Percentiles rank a stretch among this genome's conserved stretches.
phyloP scores from a whole-genome alignment of 2,888 invertebrate species.

The Schrankia costaestrigalis region DNA sequence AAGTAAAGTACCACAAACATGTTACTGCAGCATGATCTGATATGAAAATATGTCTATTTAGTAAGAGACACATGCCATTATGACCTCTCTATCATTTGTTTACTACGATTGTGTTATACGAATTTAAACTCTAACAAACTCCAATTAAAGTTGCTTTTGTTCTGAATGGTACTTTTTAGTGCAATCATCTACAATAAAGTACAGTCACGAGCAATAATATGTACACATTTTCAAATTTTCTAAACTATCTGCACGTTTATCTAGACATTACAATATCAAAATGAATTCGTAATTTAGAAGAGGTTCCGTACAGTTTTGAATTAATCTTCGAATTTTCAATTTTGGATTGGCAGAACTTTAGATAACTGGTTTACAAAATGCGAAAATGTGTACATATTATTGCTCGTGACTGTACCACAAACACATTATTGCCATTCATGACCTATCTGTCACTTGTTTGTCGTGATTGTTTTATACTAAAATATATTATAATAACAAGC shows the following conservation, averaged over 20 bases:
- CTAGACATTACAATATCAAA: too few relatives aligned
- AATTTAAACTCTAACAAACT: not conserved
- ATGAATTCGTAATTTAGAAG: too few relatives aligned
- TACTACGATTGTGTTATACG: slow-evolving; percentile 4
- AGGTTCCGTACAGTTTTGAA: too few relatives aligned
- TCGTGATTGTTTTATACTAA: not conserved
- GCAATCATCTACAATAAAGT: slow-evolving; percentile 2
- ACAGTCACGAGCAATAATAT: too few relatives aligned
- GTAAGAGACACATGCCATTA: slow-evolving; percentile 1
- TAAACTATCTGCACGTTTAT: too few relatives aligned
- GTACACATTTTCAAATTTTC: too few relatives aligned
- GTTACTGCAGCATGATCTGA: slow-evolving; percentile 3
- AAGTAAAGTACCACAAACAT: slow-evolving; percentile 2
- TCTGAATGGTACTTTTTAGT: slow-evolving; percentile 7
- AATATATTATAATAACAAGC: not conserved
- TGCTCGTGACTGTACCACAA: too few relatives aligned
- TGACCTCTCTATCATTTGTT: slow-evolving; percentile 22
- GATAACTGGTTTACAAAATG: too few relatives aligned
- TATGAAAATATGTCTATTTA: too few relatives aligned
- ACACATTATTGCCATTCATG: slow-evolving; percentile 6
- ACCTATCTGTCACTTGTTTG: slow-evolving; percentile 21
- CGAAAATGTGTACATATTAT: too few relatives aligned
- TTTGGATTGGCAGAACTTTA: too few relatives aligned
- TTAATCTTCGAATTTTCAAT: too few relatives aligned
- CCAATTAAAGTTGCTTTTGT: not conserved